phyloP scores from a whole-genome alignment of 2,113 vertebrate genomes.

The Salvelinus alpinus region DNA sequence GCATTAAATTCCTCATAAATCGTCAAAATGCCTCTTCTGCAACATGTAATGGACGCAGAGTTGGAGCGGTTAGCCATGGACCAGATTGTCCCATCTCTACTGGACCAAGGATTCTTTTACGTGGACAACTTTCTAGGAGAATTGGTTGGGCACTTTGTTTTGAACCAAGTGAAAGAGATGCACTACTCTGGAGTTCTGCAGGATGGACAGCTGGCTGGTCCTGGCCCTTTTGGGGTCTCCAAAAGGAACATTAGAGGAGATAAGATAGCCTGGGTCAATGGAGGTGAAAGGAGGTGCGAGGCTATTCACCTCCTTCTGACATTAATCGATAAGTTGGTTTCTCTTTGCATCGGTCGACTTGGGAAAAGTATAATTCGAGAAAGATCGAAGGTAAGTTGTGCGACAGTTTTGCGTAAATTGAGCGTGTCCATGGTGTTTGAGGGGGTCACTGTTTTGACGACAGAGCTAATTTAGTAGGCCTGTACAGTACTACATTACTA shows the following conservation, averaged over 20 bases:
- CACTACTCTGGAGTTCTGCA: slow-evolving; percentile 78
- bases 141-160: slow-evolving; percentile 78
- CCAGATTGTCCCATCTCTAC: slow-evolving; percentile 83
- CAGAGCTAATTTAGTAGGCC: too few relatives aligned
- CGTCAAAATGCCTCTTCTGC: slow-evolving; percentile 73
- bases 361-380: slow-evolving; percentile 84
- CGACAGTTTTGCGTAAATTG: background rate
- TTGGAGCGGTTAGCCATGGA: slow-evolving; percentile 84
- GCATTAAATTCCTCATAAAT: background rate
- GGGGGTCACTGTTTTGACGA: background rate
- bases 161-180: slow-evolving; percentile 85
- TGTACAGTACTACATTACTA: too few relatives aligned
- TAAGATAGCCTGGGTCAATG: slow-evolving; percentile 89
- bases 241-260: slow-evolving; percentile 86
- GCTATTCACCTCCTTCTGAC: slow-evolving; percentile 84
- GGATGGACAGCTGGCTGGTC: slow-evolving; percentile 82
- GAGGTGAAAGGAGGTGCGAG: slow-evolving; percentile 85
- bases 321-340: slow-evolving; percentile 83
- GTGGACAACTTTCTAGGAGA: slow-evolving; percentile 87
- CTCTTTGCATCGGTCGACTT: slow-evolving; percentile 79
- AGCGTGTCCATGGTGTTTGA: too few relatives aligned
- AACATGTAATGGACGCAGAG: slow-evolving; percentile 71
- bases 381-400: slow-evolving; percentile 84
- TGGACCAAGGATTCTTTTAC: slow-evolving; percentile 83
- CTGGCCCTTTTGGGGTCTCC: slow-evolving; percentile 77